These are phyloP conservation scores for Laspeyria flexula DNA, from an alignment of 2,888 invertebrate genomes.

Conservation along the genomic window DNA sequence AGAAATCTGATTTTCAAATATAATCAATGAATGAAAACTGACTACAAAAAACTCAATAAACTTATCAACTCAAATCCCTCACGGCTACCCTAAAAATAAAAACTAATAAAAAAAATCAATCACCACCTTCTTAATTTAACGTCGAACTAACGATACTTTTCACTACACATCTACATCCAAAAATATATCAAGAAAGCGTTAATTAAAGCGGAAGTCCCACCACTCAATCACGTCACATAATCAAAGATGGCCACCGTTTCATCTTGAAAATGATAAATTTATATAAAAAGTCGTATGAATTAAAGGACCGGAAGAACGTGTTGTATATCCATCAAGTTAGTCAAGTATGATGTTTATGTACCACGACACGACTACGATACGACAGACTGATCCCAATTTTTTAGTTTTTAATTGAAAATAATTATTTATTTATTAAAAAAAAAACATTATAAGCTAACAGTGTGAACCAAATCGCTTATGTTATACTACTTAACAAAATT, in stretches of 20 bases:
- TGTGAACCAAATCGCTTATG: no score
- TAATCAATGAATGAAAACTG: no score
- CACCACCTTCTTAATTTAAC: constrained; percentile 19
- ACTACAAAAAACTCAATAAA: no score
- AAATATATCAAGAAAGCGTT: constrained; percentile 53
- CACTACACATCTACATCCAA: constrained; percentile 28
- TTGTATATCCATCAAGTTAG: constrained; percentile 60
- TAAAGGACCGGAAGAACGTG: constrained; percentile 67
- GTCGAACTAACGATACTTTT: constrained; percentile 12
- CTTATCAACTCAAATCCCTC: not conserved
- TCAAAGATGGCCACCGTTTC: constrained; percentile 73
- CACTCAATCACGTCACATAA: constrained; percentile 72
- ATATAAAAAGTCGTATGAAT: constrained; percentile 56
- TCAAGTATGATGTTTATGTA: constrained; percentile 38
- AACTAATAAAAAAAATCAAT: constrained; percentile 23
- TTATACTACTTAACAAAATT: no score
- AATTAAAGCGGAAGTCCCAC: constrained; percentile 65
- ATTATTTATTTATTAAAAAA: no score
- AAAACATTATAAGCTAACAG: no score
- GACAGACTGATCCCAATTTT: constrained; percentile 29
- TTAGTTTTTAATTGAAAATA: not conserved
- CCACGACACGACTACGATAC: constrained; percentile 30
- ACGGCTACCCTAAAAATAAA: not conserved
- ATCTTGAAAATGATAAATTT: constrained; percentile 72
- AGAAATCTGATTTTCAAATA: no score